phyloP scores from a whole-genome alignment of 2,888 invertebrate genomes.

The Drosophila longiperda region DNA sequence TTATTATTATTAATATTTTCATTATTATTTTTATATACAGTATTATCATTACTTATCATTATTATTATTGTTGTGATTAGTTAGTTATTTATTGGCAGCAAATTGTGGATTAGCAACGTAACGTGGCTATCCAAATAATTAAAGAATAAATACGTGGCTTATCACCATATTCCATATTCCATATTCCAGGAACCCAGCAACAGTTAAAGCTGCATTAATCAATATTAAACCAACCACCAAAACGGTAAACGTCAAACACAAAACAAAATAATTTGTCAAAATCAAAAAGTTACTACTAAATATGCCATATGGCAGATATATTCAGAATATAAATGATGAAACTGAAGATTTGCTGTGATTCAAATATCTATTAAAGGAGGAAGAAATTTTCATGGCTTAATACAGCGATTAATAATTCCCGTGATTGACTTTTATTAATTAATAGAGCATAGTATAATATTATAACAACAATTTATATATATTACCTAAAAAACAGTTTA shows the following conservation, averaged over 20 bases:
- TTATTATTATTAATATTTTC: not conserved
- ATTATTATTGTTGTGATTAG: not conserved
- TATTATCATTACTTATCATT: not conserved
- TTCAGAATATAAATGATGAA: not conserved
- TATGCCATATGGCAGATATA: conserved; percentile 6
- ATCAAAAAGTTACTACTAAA: not conserved
- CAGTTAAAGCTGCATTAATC: conserved; percentile 26
- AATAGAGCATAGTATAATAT: not conserved
- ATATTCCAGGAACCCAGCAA: conserved; percentile 11
- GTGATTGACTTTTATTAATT: not conserved
- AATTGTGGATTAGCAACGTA: not conserved
- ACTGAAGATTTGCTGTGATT: not conserved
- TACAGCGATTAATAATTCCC: not conserved
- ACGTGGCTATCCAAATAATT: conserved; percentile 46
- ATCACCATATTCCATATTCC: conserved; percentile 23
- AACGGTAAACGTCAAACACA: conserved; percentile 33
- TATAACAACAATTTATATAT: not conserved
- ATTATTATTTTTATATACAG: not conserved
- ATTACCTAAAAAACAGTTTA: not conserved
- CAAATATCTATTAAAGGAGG: not conserved
- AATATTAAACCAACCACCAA: conserved; percentile 25
- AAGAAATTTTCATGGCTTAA: not conserved
- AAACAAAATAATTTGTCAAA: not conserved
- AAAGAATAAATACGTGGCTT: conserved; percentile 25
- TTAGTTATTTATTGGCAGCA: conserved; percentile 8